Conservation (phyloP, 2,113 vertebrate genomes). For the Martes martes region DNA sequence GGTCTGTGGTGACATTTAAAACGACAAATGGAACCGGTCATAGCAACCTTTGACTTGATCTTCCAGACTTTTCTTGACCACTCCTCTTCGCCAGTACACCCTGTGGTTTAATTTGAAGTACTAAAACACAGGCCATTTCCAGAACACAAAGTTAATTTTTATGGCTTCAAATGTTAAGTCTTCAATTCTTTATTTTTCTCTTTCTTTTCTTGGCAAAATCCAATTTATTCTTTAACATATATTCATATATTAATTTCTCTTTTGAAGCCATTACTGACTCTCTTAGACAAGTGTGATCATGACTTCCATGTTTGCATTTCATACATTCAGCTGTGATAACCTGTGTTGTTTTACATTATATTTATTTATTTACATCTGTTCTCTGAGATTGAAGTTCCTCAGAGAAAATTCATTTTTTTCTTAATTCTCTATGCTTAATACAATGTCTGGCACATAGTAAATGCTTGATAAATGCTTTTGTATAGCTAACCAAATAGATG, state of each 20-base stretch:
- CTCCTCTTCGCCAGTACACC: not conserved
- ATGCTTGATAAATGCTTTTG: not conserved
- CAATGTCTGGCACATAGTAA: not conserved
- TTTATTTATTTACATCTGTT: not conserved
- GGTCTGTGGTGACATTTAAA: not conserved
- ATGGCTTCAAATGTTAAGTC: not conserved
- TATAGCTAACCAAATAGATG: not conserved
- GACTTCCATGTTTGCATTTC: not conserved
- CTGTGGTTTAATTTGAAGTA: not conserved
- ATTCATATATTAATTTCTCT: not conserved
- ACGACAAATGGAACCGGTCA: not conserved
- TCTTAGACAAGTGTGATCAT: not conserved
- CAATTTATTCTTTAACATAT: not conserved
- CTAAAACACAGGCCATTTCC: not conserved
- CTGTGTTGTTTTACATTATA: not conserved
- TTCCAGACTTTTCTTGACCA: not conserved
- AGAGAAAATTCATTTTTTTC: not conserved
- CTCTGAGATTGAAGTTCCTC: not conserved
- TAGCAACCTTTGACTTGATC: not conserved
- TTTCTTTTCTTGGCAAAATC: not conserved
- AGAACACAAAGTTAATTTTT: conserved; percentile 8
- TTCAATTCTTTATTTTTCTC: not conserved
- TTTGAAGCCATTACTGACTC: not conserved
- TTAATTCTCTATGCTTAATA: not conserved
- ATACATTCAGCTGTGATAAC: not conserved